Conservation (phyloP, 2,888 invertebrate genomes). For the Diplazon laetatorius region DNA sequence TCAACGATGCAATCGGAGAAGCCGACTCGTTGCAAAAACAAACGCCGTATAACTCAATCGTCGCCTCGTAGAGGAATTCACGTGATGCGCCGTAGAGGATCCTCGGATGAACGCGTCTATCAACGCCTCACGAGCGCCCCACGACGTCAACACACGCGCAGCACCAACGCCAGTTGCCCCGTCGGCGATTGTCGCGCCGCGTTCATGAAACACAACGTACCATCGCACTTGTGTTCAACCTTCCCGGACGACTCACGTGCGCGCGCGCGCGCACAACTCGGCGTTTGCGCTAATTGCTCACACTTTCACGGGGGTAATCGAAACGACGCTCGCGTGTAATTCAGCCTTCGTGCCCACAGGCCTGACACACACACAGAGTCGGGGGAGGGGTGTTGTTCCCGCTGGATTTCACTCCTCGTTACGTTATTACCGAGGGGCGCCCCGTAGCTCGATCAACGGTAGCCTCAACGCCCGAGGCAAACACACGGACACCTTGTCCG, state of each 20-base stretch:
- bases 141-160: too few relatives aligned
- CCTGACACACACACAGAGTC: constrained; percentile 31
- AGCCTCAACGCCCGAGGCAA: background rate
- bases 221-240: too few relatives aligned
- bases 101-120: constrained; percentile 47
- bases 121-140: constrained; percentile 36
- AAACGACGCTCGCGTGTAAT: constrained; percentile 53
- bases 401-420: constrained; percentile 56
- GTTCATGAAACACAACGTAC: too few relatives aligned
- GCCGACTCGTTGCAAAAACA: background rate
- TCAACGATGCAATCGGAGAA: constrained; percentile 32
- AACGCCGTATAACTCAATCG: constrained; percentile 47
- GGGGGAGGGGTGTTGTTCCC: too few relatives aligned
- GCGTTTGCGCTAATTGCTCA: constrained; percentile 62
- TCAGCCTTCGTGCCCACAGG: constrained; percentile 47
- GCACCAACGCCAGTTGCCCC: background rate
- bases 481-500: too few relatives aligned
- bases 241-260: too few relatives aligned
- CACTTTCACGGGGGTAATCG: constrained; percentile 64
- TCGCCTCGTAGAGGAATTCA: constrained; percentile 48
- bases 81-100: too few relatives aligned
- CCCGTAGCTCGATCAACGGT: too few relatives aligned
- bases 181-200: background rate
- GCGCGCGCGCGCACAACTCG: constrained; percentile 23
- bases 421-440: constrained; percentile 46